Evolutionary conservation across 1,140 invertebrate genomes (phyloP).

Genomic region (Dendroctonus valens): DNA sequence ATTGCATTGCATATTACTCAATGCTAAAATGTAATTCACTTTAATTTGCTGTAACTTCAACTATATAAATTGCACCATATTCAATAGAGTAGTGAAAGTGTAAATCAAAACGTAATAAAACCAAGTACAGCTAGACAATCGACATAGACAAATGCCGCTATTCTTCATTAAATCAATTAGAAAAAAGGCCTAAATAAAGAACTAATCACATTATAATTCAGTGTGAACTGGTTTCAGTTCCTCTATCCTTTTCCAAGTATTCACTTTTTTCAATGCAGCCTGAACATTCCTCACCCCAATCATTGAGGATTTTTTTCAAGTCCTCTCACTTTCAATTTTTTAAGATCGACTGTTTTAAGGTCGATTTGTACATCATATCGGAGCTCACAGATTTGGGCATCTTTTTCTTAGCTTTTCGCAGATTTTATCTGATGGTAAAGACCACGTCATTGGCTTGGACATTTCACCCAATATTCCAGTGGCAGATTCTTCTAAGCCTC

Average conservation of each 20-base stretch:
- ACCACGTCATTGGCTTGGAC: conserved; percentile 92
- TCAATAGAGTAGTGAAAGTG: too few relatives aligned
- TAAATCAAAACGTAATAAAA: too few relatives aligned
- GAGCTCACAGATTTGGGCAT: conserved; percentile 95
- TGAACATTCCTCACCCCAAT: conserved; percentile 97
- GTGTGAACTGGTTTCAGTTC: conserved; percentile 90
- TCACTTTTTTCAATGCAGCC: conserved; percentile 99
- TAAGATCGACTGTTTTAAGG: conserved; percentile 91
- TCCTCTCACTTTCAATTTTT: conserved; percentile 97
- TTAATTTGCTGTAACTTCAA: too few relatives aligned
- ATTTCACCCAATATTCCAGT: conserved; percentile 94
- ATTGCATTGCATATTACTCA: too few relatives aligned
- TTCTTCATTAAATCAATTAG: too few relatives aligned
- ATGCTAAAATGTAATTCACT: too few relatives aligned
- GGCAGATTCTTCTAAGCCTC: conserved; percentile 93
- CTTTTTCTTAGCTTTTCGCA: conserved; percentile 95
- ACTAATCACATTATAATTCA: conserved; percentile 42
- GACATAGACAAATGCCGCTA: too few relatives aligned
- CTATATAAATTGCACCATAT: too few relatives aligned
- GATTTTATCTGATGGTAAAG: conserved; percentile 91
- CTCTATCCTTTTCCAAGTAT: conserved; percentile 94
- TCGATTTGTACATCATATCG: conserved; percentile 95
- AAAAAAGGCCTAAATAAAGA: background rate
- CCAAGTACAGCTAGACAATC: too few relatives aligned
- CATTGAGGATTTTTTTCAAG: conserved; percentile 94